Conservation (phyloP, 2,888 invertebrate species). For the Volucella bombylans region DNA sequence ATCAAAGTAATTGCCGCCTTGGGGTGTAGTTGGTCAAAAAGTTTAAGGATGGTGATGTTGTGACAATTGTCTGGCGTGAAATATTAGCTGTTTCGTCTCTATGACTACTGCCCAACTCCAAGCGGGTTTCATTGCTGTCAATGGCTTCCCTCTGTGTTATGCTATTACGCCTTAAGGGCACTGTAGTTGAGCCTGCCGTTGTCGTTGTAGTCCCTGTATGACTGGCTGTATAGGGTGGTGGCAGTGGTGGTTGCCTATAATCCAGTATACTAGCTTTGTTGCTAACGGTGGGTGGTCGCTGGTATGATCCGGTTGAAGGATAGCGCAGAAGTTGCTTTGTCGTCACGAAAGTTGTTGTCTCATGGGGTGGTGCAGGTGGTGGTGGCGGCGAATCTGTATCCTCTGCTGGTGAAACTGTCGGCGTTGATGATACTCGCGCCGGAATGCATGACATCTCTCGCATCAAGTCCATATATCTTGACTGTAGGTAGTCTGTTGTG, state of each 20-base stretch:
- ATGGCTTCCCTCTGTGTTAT: conserved; percentile 56
- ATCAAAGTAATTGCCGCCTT: conserved; percentile 77
- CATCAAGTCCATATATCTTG: conserved; percentile 74
- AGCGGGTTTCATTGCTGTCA: conserved; percentile 54
- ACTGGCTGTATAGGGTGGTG: conserved; percentile 76
- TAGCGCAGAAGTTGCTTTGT: conserved; percentile 69
- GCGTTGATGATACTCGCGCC: conserved; percentile 66
- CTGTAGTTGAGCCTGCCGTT: conserved; percentile 50
- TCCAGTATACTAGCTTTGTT: conserved; percentile 74
- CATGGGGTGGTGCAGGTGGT: conserved; percentile 70
- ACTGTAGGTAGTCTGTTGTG: conserved; percentile 76
- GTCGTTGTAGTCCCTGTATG: conserved; percentile 66
- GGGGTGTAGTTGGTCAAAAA: conserved; percentile 77
- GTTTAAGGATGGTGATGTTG: conserved; percentile 77
- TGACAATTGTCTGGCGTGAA: conserved; percentile 77
- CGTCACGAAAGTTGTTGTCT: conserved; percentile 42
- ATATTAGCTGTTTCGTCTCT: conserved; percentile 65
- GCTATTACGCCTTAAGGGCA: conserved; percentile 65
- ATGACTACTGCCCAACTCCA: conserved; percentile 61
- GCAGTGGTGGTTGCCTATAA: conserved; percentile 77
- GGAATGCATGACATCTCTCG: conserved; percentile 73
- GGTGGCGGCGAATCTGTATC: conserved; percentile 69
- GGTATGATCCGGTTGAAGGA: conserved; percentile 70
- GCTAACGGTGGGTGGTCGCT: conserved; percentile 71
- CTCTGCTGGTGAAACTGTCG: conserved; percentile 46